phyloP scores from a whole-genome alignment of 2,113 vertebrate species.

The Strix uralensis region DNA sequence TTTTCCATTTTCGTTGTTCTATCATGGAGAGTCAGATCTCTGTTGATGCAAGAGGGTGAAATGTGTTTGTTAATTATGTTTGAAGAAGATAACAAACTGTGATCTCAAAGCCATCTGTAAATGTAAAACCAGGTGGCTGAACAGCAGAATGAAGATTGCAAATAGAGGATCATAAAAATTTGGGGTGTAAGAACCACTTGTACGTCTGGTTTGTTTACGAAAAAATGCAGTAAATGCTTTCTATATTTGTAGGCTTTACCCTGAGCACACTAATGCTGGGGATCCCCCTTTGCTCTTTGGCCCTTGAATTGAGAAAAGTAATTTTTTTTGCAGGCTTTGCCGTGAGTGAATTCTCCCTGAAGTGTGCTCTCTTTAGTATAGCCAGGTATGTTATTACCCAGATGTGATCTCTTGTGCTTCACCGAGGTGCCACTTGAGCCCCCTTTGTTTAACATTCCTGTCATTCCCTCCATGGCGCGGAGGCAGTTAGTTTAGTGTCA shows the following conservation, averaged over 20 bases:
- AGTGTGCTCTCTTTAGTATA: background rate
- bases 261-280: background rate
- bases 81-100: slow-evolving; percentile 58
- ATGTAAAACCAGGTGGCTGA: slow-evolving; percentile 48
- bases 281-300: background rate
- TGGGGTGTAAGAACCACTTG: background rate
- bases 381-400: background rate
- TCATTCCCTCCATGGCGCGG: background rate
- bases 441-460: background rate
- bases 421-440: background rate
- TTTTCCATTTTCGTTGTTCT: slow-evolving; percentile 24
- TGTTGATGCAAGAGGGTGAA: slow-evolving; percentile 45
- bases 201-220: background rate
- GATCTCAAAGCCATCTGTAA: slow-evolving; percentile 58
- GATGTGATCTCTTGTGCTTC: background rate
- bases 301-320: background rate
- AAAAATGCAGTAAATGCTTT: background rate
- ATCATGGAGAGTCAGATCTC: background rate
- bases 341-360: background rate
- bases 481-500: background rate
- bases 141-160: background rate
- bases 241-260: background rate
- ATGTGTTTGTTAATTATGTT: slow-evolving; percentile 58
- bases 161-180: slow-evolving; percentile 22
- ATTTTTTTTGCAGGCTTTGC: background rate